phyloP scores from a whole-genome alignment of 2,888 invertebrate genomes.

The Automeris io region DNA sequence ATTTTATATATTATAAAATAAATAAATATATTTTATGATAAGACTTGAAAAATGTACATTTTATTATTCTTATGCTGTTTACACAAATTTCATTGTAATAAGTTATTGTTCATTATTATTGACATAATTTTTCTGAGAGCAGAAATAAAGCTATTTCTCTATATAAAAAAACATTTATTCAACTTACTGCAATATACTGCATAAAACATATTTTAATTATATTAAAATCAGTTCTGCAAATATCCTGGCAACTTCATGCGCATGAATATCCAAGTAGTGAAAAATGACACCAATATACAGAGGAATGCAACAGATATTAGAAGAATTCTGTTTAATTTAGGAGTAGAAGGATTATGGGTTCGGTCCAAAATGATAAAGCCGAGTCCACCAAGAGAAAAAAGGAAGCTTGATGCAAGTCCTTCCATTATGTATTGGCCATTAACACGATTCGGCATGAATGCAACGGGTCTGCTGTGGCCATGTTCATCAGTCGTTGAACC shows the following conservation, averaged over 20 bases:
- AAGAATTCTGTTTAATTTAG: conserved; percentile 92
- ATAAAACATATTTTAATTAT: conserved; percentile 19
- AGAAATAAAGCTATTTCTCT: conserved; percentile 1
- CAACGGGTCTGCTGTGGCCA: conserved; percentile 97
- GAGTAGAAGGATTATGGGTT: conserved; percentile 92
- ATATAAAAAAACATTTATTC: conserved; percentile 50
- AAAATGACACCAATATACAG: conserved; percentile 94
- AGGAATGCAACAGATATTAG: conserved; percentile 94
- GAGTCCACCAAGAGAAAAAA: conserved; percentile 96
- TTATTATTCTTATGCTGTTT: too few relatives aligned
- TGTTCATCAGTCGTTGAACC: conserved; percentile 98
- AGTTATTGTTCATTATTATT: too few relatives aligned
- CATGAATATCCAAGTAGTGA: conserved; percentile 98
- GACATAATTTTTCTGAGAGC: too few relatives aligned
- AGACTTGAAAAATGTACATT: too few relatives aligned
- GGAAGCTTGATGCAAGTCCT: conserved; percentile 96
- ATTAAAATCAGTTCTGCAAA: conserved; percentile 75
- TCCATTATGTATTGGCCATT: conserved; percentile 99
- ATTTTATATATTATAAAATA: too few relatives aligned
- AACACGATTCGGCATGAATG: conserved; percentile 98
- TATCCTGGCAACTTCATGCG: conserved; percentile 97
- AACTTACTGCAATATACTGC: conserved; percentile 35
- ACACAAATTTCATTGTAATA: too few relatives aligned
- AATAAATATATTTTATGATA: too few relatives aligned
- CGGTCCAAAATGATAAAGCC: conserved; percentile 98